These are phyloP conservation scores for Austrolebias charrua DNA, from an alignment of 2,797 vertebrate species.

Conservation along the genomic window DNA sequence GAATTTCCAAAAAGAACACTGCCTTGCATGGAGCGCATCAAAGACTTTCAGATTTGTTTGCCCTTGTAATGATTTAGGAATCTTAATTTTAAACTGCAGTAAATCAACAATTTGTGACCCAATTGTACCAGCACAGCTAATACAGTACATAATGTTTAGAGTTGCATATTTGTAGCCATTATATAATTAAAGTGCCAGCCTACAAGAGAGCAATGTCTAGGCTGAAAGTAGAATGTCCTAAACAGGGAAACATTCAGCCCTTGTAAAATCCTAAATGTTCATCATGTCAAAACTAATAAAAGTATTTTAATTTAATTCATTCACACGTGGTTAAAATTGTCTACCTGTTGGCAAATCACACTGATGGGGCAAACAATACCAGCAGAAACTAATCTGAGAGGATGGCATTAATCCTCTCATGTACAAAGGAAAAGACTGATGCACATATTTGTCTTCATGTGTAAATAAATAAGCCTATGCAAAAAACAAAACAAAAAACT, in stretches of 20 bases:
- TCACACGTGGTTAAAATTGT: conserved; percentile 26
- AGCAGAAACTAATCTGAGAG: conserved; percentile 36
- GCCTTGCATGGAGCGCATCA: neutral
- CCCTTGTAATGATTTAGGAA: neutral
- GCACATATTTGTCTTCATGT: conserved; percentile 21
- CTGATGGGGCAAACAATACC: conserved; percentile 37
- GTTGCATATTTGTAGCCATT: conserved; percentile 6
- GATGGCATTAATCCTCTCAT: conserved; percentile 36
- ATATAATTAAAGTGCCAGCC: conserved; percentile 3
- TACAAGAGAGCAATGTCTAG: neutral
- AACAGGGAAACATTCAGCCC: neutral
- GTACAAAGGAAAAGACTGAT: conserved; percentile 27
- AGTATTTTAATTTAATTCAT: conserved; percentile 19
- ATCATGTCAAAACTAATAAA: conserved; percentile 12
- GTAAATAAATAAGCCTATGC: conserved; percentile 5
- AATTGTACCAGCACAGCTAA: neutral
- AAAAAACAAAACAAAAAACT: conserved; percentile 8
- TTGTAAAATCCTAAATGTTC: neutral
- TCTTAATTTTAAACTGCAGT: neutral
- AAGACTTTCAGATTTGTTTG: too few relatives aligned
- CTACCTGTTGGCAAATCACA: conserved; percentile 49
- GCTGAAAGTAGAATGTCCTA: neutral
- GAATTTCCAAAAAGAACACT: neutral
- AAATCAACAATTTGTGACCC: neutral
- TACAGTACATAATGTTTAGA: neutral